phyloP scores from a whole-genome alignment of 2,113 vertebrate species.

The Tyrannus savana region DNA sequence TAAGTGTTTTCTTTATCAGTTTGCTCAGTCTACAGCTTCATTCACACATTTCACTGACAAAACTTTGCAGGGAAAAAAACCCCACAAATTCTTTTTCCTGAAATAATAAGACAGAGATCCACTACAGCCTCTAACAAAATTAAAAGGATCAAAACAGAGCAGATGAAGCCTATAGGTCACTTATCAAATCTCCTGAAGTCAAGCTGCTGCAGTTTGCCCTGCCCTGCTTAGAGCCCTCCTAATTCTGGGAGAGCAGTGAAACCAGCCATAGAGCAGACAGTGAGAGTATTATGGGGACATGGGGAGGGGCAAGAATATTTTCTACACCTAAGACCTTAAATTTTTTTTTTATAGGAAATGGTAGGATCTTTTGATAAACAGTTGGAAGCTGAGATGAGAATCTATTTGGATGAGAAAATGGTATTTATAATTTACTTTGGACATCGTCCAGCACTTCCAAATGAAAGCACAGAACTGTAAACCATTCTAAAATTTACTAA shows the following conservation, averaged over 20 bases:
- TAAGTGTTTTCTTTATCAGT: neutral
- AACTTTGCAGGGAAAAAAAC: neutral
- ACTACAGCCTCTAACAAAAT: neutral
- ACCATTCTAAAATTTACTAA: slow-evolving; percentile 18
- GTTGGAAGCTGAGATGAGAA: neutral
- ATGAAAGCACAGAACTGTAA: slow-evolving; percentile 15
- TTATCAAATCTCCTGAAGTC: neutral
- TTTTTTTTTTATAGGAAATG: neutral
- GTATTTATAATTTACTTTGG: slow-evolving; percentile 3
- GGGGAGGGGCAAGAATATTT: neutral
- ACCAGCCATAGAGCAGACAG: neutral
- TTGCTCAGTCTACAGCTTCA: neutral
- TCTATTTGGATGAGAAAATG: neutral
- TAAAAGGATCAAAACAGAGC: neutral
- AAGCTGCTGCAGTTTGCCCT: neutral
- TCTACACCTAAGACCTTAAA: neutral
- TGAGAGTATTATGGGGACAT: neutral
- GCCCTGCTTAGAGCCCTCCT: neutral
- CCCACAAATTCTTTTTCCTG: neutral
- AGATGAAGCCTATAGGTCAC: neutral
- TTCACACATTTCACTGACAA: neutral
- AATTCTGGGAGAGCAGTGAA: neutral
- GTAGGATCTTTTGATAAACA: neutral
- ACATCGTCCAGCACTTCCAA: slow-evolving; percentile 14
- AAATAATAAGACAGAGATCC: neutral